Evolutionary conservation across 2,888 invertebrate species (phyloP).

Genomic region (Frankliniella intonsa): DNA sequence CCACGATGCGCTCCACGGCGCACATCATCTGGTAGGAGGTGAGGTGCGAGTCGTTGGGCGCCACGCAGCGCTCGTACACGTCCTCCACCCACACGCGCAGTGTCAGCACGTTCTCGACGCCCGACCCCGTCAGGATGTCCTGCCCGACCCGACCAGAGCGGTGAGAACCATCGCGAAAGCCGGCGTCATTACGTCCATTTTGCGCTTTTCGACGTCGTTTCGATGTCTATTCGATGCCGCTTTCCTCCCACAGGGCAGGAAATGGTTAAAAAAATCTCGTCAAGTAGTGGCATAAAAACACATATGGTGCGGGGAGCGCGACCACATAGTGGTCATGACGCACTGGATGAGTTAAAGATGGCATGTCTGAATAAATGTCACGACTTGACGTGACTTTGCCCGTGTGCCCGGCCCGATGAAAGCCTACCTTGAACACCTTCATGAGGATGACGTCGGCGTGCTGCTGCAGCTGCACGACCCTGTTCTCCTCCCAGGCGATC

Average conservation of each 20-base stretch:
- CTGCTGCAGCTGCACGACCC: slow-evolving; percentile 51
- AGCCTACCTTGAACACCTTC: slow-evolving; percentile 54
- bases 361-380: no score
- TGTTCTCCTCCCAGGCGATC: slow-evolving; percentile 50
- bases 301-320: no score
- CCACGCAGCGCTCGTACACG: slow-evolving; percentile 57
- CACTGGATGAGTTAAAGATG: no score
- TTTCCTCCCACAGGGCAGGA: no score
- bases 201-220: no score
- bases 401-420: slow-evolving; percentile 38
- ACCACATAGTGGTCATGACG: no score
- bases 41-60: slow-evolving; percentile 55
- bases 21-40: slow-evolving; percentile 55
- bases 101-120: slow-evolving; percentile 53
- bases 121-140: not conserved
- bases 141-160: not conserved
- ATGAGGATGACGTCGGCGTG: slow-evolving; percentile 55
- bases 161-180: not conserved
- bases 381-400: no score
- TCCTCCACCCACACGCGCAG: slow-evolving; percentile 59
- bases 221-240: no score
- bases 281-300: no score
- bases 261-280: no score
- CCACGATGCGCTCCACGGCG: slow-evolving; percentile 49
- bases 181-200: no score